Evolutionary conservation across 1,140 invertebrate genomes (phyloP).

Genomic region (Daktulosphaira vitifoliae): DNA sequence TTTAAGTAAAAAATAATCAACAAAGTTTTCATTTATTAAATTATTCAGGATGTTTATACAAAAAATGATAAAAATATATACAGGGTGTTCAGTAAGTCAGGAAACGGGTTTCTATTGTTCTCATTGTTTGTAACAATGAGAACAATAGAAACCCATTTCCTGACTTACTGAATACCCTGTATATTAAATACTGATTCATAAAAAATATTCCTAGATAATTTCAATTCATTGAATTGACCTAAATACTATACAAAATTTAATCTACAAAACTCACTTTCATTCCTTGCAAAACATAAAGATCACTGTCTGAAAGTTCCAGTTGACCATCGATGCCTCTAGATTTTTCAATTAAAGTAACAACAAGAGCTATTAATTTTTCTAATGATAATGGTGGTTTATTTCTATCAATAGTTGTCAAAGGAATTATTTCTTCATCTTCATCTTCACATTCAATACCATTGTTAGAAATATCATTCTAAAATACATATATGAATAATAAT

Average conservation of each 20-base stretch:
- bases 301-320: conserved; percentile 65
- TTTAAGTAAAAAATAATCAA: too few relatives aligned
- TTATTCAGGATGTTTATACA: not conserved
- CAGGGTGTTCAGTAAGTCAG: too few relatives aligned
- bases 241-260: conserved; percentile 29
- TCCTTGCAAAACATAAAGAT: conserved; percentile 72
- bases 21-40: too few relatives aligned
- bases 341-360: conserved; percentile 78
- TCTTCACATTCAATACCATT: conserved; percentile 62
- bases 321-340: conserved; percentile 65
- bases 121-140: too few relatives aligned
- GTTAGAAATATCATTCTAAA: conserved; percentile 26
- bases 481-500: not conserved
- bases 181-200: too few relatives aligned
- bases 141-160: too few relatives aligned
- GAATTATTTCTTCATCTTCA: conserved; percentile 60
- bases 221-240: not conserved
- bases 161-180: too few relatives aligned
- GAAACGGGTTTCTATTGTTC: too few relatives aligned
- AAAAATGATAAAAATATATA: too few relatives aligned
- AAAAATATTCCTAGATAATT: not conserved
- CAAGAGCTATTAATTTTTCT: conserved; percentile 92
- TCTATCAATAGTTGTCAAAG: conserved; percentile 56
- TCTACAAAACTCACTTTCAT: conserved; percentile 57
- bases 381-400: conserved; percentile 72